These are phyloP conservation scores for Erythrolamprus reginae DNA, from an alignment of 2,113 vertebrate species.

Conservation along the genomic window DNA sequence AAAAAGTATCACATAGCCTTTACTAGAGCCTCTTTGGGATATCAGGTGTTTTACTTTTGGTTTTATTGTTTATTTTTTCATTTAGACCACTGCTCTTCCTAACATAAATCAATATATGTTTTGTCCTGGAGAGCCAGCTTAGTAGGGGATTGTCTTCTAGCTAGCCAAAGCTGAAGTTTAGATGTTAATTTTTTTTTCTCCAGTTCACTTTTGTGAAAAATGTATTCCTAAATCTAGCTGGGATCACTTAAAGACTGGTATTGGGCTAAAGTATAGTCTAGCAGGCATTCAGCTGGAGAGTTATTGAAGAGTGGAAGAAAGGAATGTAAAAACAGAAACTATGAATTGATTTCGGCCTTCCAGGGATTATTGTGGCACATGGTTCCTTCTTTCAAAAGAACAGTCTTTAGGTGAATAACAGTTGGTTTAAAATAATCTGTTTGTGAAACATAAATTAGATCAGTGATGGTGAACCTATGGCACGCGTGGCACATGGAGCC, in stretches of 20 bases:
- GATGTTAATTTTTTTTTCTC: neutral
- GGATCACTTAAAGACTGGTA: constrained; percentile 22
- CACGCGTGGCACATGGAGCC: too few relatives aligned
- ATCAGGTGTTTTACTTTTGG: neutral
- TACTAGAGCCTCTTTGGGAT: neutral
- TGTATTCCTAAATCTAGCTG: constrained; percentile 21
- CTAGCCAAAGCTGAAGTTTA: neutral
- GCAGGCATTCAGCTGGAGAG: constrained; percentile 12
- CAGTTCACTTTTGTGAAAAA: neutral
- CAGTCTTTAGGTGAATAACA: neutral
- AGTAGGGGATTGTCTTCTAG: constrained; percentile 33
- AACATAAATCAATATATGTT: neutral
- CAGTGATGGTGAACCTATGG: too few relatives aligned
- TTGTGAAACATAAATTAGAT: neutral
- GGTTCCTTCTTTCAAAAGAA: neutral
- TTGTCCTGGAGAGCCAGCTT: neutral
- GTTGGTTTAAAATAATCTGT: neutral
- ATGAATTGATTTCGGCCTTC: neutral
- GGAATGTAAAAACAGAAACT: neutral
- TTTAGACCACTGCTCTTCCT: constrained; percentile 1
- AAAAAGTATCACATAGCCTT: neutral
- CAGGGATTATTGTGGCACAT: neutral
- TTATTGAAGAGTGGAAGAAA: neutral
- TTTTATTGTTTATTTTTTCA: neutral
- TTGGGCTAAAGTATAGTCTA: neutral